Conservation (phyloP, 2,113 vertebrate genomes). For the Neomonachus schauinslandi region DNA sequence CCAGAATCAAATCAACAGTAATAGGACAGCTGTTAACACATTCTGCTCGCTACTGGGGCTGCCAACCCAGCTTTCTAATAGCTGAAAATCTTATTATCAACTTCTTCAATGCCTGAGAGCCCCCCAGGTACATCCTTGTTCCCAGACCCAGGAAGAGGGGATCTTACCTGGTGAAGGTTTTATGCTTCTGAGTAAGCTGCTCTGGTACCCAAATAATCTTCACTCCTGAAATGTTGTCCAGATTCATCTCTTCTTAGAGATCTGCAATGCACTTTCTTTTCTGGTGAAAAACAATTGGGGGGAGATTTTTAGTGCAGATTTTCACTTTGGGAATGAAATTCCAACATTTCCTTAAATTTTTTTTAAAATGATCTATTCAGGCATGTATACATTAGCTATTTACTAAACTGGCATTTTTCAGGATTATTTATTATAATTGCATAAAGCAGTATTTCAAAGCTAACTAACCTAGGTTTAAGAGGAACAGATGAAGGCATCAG, state of each 20-base stretch:
- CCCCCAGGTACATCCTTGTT: neutral
- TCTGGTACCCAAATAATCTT: neutral
- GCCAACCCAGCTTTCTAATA: neutral
- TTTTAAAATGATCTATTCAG: neutral
- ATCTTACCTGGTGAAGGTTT: neutral
- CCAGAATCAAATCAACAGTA: conserved; percentile 16
- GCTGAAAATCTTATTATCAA: neutral
- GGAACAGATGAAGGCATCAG: neutral
- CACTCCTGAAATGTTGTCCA: neutral
- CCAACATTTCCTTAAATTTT: neutral
- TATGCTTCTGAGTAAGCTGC: neutral
- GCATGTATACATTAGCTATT: neutral
- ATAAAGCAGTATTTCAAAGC: conserved; percentile 27
- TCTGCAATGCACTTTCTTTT: neutral
- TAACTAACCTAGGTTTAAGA: conserved; percentile 30
- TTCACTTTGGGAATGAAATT: neutral
- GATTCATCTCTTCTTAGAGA: neutral
- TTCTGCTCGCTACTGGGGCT: neutral
- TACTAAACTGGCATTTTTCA: conserved; percentile 35
- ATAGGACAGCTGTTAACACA: neutral
- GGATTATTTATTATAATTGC: conserved; percentile 6
- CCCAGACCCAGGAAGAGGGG: neutral
- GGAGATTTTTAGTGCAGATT: neutral
- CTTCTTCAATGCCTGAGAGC: neutral
- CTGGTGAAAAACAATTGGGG: conserved; percentile 28